Conservation (phyloP, 1,140 invertebrate species). For the Uloborus diversus region DNA sequence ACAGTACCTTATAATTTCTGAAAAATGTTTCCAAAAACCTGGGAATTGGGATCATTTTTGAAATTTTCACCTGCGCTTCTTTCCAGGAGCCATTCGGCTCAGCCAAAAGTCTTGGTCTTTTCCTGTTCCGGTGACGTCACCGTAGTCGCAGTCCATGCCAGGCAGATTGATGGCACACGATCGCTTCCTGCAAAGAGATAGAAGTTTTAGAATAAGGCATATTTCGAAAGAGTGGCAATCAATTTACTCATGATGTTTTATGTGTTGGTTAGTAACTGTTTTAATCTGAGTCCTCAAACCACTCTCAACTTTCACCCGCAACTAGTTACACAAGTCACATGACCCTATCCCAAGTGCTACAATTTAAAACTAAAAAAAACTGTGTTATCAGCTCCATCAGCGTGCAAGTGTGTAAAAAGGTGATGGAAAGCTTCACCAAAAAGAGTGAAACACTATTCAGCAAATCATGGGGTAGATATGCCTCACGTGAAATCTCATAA, state of each 20-base stretch:
- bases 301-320: too few species aligned
- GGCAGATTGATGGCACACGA: conserved; percentile 44
- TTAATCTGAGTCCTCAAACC: background rate
- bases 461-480: too few species aligned
- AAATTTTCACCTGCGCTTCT: conserved; percentile 52
- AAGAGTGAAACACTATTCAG: too few species aligned
- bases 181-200: conserved; percentile 4
- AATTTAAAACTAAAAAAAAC: background rate
- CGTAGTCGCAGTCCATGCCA: conserved; percentile 64
- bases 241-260: background rate
- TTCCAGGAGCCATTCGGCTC: conserved; percentile 63
- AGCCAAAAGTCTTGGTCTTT: conserved; percentile 64
- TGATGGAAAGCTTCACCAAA: too few species aligned
- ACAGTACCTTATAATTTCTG: too few species aligned
- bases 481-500: too few species aligned
- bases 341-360: too few species aligned
- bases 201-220: background rate
- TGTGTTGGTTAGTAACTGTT: background rate
- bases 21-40: too few species aligned
- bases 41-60: too few species aligned
- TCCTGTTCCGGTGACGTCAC: conserved; percentile 64
- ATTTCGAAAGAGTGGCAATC: background rate
- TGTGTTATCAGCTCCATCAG: too few species aligned
- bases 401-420: too few species aligned
- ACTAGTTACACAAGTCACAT: too few species aligned